A percentile compares a stretch with the other conserved stretches of the same genome.
Conservation (phyloP, 1,140 invertebrate genomes). For the Parapsyche elsis region DNA sequence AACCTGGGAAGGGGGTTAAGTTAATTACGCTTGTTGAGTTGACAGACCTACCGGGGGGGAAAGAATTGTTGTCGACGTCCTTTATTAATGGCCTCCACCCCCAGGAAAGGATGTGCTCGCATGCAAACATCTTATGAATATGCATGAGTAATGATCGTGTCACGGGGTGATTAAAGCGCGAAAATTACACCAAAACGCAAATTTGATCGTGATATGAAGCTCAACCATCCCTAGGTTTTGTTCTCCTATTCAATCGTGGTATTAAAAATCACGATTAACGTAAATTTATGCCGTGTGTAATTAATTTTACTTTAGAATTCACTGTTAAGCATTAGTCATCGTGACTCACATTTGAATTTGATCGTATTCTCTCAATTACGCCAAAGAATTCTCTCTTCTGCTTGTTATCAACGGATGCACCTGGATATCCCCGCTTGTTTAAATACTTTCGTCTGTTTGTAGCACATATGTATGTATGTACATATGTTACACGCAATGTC, state of each 20-base stretch:
- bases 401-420: neutral
- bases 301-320: no score
- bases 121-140: conserved; percentile 2
- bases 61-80: neutral
- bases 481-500: neutral
- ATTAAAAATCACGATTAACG: no score
- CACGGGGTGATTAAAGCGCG: neutral
- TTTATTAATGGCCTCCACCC: conserved; percentile 9
- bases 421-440: neutral
- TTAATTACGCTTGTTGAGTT: conserved; percentile 36
- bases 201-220: neutral
- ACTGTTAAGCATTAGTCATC: no score
- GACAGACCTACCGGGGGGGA: neutral
- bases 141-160: conserved; percentile 3
- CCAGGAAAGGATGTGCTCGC: neutral
- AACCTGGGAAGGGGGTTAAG: neutral
- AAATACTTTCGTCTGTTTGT: neutral
- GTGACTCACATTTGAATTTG: no score
- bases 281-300: no score
- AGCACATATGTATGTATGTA: neutral
- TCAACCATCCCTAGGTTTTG: neutral
- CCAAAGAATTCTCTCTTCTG: no score
- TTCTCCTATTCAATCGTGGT: no score
- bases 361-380: no score
- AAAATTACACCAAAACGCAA: neutral